Base-by-base conservation (phyloP, 2,888 invertebrate species). In the Pterostichus niger region DNA sequence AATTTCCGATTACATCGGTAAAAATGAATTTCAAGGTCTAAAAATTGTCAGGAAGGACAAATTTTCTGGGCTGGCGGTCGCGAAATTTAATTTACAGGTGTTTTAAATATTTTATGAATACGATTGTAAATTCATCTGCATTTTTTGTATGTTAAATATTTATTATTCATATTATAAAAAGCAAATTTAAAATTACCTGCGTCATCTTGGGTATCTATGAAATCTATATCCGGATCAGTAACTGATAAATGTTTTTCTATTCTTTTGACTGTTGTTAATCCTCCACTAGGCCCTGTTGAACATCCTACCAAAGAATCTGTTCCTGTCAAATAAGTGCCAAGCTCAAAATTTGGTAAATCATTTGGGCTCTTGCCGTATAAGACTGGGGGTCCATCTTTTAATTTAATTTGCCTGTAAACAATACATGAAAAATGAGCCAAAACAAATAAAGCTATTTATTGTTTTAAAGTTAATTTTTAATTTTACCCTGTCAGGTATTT, bases 261-360 rank as follows among this genome's bases (percentile, higher is more conserved):
- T 71, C 93, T 90, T 88, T 94, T 94, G 31, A 96, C 94, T 71
- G 94, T 93, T 0, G 95, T 94, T 3, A 97, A 91, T 0, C 97
- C 97, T 83, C 94, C 94, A 86, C 95, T 94, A 0, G 97, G 97
- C 7, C 97, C 97, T 0, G 96, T 95, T 87, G 94, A 94, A 80
- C 96, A 94, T 9, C 95, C 94, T 82, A 94, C 91, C 77, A 96
- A 91, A 75, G 93, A 92, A 79, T 91, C 91, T 35, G 91, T 88
- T 13, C 93, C 92, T 46, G 90, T 91, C 54, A 90, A 89, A 86
- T 92, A 92, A 24, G 88, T 85, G 10, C 91, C 92, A 73, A 94
- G 88, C 83, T 91, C 90, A 83, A 90, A 92, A 86, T 91, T 92
- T 0, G 96, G 96, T 86, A 96, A 90, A 88, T 95, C 95, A 78